Evolutionary conservation across 2,113 vertebrate genomes (phyloP).

Genomic region (Psophia crepitans): DNA sequence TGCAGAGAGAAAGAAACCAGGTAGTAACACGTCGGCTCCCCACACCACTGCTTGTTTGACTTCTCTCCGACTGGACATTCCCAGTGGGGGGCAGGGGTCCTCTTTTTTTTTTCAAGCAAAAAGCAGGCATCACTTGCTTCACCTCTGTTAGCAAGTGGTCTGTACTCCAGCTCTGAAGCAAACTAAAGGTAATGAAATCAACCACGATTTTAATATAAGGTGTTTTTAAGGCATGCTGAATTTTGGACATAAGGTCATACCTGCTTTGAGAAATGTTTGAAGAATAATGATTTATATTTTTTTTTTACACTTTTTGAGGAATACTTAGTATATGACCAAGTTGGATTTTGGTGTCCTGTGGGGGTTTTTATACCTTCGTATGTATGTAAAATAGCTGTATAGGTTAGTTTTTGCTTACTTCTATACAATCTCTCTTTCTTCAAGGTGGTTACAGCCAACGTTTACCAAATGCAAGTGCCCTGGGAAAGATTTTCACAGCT

Average conservation of each 20-base stretch:
- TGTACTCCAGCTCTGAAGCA: neutral
- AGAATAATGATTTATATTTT: neutral
- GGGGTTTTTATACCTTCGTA: neutral
- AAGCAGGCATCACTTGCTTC: rapidly evolving
- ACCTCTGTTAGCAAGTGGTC: neutral
- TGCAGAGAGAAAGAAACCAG: neutral
- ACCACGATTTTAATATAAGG: neutral
- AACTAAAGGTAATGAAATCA: neutral
- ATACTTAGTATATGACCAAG: neutral
- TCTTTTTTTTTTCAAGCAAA: neutral
- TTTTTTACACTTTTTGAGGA: neutral
- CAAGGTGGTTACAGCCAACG: conserved; percentile 93
- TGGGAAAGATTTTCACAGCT: conserved; percentile 92
- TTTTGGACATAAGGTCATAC: neutral
- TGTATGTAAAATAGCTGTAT: neutral
- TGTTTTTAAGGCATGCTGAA: neutral
- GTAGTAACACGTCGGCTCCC: too few relatives aligned
- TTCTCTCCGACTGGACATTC: neutral
- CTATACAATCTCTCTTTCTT: neutral
- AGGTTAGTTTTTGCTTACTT: neutral
- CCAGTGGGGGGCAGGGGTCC: rapidly evolving
- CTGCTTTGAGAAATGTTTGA: neutral
- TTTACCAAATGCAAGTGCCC: conserved; percentile 87
- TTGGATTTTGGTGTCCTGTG: too few relatives aligned
- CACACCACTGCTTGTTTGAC: neutral